Conservation (phyloP, 2,888 invertebrate genomes). For the Agriopis marginaria region DNA sequence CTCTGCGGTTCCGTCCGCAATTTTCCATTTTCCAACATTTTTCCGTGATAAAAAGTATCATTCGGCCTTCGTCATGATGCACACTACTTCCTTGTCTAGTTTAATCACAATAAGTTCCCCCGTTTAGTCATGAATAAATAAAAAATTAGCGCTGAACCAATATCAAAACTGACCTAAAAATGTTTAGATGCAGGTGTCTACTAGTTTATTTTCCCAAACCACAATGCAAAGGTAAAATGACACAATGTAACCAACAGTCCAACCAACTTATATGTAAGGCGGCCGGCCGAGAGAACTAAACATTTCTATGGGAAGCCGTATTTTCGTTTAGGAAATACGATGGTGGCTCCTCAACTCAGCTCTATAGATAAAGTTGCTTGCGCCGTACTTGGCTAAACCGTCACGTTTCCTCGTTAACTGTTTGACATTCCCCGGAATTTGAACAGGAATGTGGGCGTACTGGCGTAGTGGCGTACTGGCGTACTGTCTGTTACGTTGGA, state of each 20-base stretch:
- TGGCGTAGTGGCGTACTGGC: conserved; percentile 10
- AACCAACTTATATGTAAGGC: not conserved
- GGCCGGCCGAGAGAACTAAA: not conserved
- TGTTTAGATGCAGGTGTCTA: conserved; percentile 1
- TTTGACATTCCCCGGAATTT: conserved; percentile 46
- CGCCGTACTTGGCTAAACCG: conserved; percentile 42
- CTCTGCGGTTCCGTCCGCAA: too few species aligned
- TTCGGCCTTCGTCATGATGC: too few species aligned
- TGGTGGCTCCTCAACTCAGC: not conserved
- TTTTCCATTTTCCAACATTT: too few species aligned
- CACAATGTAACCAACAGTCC: conserved; percentile 2
- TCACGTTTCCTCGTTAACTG: conserved; percentile 48
- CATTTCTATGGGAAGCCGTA: not conserved
- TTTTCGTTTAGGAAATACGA: not conserved
- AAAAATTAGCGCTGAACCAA: too few species aligned
- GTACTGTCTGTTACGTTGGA: conserved; percentile 9
- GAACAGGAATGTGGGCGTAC: conserved; percentile 39
- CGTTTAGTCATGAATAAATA: too few species aligned
- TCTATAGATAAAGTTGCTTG: not conserved
- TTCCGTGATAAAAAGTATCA: too few species aligned
- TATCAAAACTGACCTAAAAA: not conserved
- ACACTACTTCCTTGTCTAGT: too few species aligned
- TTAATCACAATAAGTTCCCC: too few species aligned
- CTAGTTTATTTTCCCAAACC: not conserved
- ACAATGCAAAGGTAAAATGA: conserved; percentile 10